Evolutionary conservation across 2,888 invertebrate genomes (phyloP), one percentile per base, ranked within the genome.

Genomic region (Drosophila fulvimacula): DNA sequence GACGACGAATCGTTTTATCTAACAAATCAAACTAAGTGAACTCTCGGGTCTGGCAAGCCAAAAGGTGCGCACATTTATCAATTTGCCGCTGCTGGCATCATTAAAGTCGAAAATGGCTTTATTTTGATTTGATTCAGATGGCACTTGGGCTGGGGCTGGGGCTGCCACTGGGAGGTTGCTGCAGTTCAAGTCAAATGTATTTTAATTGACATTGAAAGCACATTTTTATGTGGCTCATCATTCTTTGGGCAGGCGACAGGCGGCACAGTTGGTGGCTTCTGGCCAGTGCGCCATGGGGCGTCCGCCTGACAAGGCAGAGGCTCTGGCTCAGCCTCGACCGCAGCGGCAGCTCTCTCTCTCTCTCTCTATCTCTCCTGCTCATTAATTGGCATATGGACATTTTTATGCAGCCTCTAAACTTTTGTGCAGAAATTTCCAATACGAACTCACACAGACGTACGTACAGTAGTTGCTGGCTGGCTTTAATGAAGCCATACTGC

Each of bases 161-260:
- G 38, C 10, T 30, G 11, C 59, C 52, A n/a, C n/a, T 27, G 46
- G 42, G n/a, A 2, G 11, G 11, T 46, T 5, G 44, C 60, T 62
- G 51, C 46, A 48, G 51, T 34, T 49, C 10, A 32, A 51, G 55
- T 41, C 49, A 78, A 76, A 65, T 68, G 36, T 82, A 76, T 69
- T 87, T 87, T 90, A 90, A 89, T 89, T 88, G 81, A 81, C 85
- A 90, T 85, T 90, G 87, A 90, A 83, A 79, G 78, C 69, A 76
- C 69, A 76, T 89, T 83, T 82, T 78, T 75, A 77, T 87, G 74
- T 67, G 74, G 66, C 85, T 61, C 87, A 81, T 79, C 87, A 84
- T 79, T 73, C 69, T 64, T 48, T 41, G 58, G 58, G 52, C 55
- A 71, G 27, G 75, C 64, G 76, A 78, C 83, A 76, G 80, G 61